A percentile compares a stretch with the other conserved stretches of the same genome.
These are phyloP conservation scores for Heliconius congener DNA, from an alignment of 1,140 invertebrate genomes.

Conservation along the genomic window DNA sequence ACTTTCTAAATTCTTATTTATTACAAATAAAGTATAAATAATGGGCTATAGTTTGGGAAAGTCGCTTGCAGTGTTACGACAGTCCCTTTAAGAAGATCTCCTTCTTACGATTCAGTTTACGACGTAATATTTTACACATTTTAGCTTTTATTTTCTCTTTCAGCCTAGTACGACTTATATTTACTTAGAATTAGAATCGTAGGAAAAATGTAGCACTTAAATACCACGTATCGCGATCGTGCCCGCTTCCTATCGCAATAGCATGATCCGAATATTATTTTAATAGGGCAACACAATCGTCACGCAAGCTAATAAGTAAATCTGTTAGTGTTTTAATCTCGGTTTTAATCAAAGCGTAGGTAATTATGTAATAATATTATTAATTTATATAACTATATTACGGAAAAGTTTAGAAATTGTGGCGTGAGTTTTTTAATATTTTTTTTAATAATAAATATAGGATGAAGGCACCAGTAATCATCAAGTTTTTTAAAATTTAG, in stretches of 20 bases:
- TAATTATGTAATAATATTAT: slow-evolving; percentile 11
- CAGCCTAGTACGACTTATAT: background rate
- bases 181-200: background rate
- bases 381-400: background rate
- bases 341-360: background rate
- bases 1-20: background rate
- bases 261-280: background rate
- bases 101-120: background rate
- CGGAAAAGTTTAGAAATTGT: no score
- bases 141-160: background rate
- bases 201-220: background rate
- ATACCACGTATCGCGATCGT: background rate
- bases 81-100: background rate
- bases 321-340: background rate
- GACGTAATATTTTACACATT: background rate
- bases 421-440: no score
- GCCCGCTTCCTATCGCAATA: background rate
- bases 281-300: slow-evolving; percentile 1
- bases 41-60: background rate
- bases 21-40: background rate
- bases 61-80: background rate
- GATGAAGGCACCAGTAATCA: no score
- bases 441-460: no score
- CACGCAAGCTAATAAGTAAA: slow-evolving; percentile 2
- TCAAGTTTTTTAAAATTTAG: no score